These are phyloP conservation scores for Gadus macrocephalus DNA, from an alignment of 2,113 vertebrate species.

Conservation along the genomic window DNA sequence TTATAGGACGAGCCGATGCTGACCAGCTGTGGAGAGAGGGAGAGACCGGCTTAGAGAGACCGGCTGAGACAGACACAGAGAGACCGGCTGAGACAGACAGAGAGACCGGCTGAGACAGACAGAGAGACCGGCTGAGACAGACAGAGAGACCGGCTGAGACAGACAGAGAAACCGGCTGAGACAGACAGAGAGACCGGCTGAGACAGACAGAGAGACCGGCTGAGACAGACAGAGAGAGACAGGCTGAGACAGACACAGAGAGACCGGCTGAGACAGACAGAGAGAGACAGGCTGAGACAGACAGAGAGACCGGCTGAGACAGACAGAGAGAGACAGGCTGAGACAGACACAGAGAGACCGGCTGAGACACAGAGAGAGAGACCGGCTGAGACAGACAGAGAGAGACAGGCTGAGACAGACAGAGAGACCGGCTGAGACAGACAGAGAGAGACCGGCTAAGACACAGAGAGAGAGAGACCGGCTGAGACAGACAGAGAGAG, in stretches of 20 bases:
- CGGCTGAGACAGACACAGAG: slow-evolving; percentile 13
- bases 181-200: not conserved
- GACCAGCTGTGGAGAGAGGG: slow-evolving; percentile 79
- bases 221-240: not conserved
- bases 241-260: no score
- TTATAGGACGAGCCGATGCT: slow-evolving; percentile 98
- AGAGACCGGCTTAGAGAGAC: slow-evolving; percentile 26
- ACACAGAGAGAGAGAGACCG: no score
- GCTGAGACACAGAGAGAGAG: no score
- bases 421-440: slow-evolving; percentile 10
- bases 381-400: no score
- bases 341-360: not conserved
- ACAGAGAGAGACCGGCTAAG: no score
- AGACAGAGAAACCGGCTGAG: slow-evolving; percentile 9
- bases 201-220: no score
- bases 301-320: no score
- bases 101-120: no score
- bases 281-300: slow-evolving; percentile 11
- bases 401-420: no score
- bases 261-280: slow-evolving; percentile 14
- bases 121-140: no score
- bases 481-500: slow-evolving; percentile 4
- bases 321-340: not conserved
- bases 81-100: slow-evolving; percentile 6
- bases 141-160: slow-evolving; percentile 16